Conservation (phyloP, 2,888 invertebrate genomes). For the Chloromyia formosa region DNA sequence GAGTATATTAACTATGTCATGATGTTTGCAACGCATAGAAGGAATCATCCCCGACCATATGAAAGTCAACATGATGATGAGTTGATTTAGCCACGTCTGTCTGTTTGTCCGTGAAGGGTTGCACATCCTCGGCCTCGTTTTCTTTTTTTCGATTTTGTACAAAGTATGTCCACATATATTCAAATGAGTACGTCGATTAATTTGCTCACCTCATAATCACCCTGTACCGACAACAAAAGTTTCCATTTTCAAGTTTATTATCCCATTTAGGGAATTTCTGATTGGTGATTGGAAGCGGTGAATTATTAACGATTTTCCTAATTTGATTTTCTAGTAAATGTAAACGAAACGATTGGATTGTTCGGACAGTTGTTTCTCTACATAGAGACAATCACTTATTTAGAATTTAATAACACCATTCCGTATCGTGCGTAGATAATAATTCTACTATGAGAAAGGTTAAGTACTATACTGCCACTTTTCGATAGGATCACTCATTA, state of each 20-base stretch:
- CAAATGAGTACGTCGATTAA: no score
- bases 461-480: constrained; percentile 20
- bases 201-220: no score
- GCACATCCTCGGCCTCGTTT: no score
- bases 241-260: constrained; percentile 28
- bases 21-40: no score
- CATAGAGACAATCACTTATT: constrained; percentile 35
- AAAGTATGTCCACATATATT: no score
- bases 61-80: no score
- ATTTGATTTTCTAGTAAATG: constrained; percentile 37
- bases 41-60: no score
- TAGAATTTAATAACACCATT: constrained; percentile 35
- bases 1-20: no score
- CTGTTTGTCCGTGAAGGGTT: no score
- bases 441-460: constrained; percentile 14
- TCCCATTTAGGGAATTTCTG: constrained; percentile 26
- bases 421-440: neutral
- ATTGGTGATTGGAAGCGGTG: constrained; percentile 33
- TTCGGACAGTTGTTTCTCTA: neutral
- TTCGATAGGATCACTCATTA: neutral
- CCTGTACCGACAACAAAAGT: neutral
- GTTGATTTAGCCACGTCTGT: no score
- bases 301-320: constrained; percentile 36
- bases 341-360: neutral
- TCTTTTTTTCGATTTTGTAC: no score